Evolutionary conservation across 2,113 vertebrate species (phyloP), one percentile per base, ranked within the genome.

Genomic region (Copsychus sechellarum): DNA sequence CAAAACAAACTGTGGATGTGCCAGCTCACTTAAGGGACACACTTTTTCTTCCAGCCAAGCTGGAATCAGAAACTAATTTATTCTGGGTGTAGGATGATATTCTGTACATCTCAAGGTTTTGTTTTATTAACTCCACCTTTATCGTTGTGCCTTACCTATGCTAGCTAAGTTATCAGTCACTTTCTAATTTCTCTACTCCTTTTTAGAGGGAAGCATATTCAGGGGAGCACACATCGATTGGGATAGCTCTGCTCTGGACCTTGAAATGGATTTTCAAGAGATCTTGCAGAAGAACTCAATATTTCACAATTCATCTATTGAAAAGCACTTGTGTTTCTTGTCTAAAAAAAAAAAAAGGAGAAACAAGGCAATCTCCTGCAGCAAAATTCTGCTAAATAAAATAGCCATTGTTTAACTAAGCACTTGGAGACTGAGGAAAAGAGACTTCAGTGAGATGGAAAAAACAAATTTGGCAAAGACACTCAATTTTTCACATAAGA

Each of bases 261-360:
- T 31, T 66, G 83, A 84, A 67, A 86, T 71, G 78, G 80, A 76
- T 96, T 93, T 97, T 96, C 88, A 86, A 28, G 92, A 95, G 94
- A 95, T 95, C 91, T 92, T 92, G 78, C 47, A 88, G 77, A 64
- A 88, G 86, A 93, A 42, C 79, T 96, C 84, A 72, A 62, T 87
- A 91, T 81, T 88, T 95, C 74, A 89, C 81, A 83, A 84, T 38
- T 91, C 71, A 81, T 71, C 66, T 38, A 60, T 28, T 88, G 73
- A 74, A 78, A 94, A 91, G 57, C 65, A 67, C 84, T 88, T 82
- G 77, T 14, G 66, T 36, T 81, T 70, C 82, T 56, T 76, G 65
- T 79, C 48, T 1, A 5, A 40, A 64, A 42, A 36, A 5, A 40
- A 64, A 40, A 56, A 45, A 36, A 40, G 31, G 50, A 29, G 90